phyloP scores from a whole-genome alignment of 2,888 invertebrate genomes.

The Erebia palarica region DNA sequence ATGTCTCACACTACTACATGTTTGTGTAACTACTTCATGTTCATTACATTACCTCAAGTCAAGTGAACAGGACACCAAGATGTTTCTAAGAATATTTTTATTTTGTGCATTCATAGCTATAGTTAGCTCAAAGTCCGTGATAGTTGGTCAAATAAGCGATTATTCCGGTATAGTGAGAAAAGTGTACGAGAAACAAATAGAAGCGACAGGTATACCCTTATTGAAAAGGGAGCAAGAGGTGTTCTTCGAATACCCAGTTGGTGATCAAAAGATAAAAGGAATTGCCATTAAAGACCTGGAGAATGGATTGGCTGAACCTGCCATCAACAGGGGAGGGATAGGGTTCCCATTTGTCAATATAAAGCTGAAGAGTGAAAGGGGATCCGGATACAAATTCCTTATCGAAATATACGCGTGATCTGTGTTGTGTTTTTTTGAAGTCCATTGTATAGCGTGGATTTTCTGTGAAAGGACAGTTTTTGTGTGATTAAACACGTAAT shows the following conservation, averaged over 20 bases:
- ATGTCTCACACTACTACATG: background rate
- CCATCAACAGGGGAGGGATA: conserved; percentile 69
- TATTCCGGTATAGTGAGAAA: conserved; percentile 56
- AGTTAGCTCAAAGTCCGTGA: conserved; percentile 55
- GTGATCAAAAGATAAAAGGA: conserved; percentile 68
- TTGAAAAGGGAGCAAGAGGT: conserved; percentile 62
- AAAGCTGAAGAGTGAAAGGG: conserved; percentile 71
- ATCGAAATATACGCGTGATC: conserved; percentile 70
- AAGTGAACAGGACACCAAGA: conserved; percentile 24
- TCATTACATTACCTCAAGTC: conserved; percentile 29
- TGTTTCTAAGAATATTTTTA: conserved; percentile 37
- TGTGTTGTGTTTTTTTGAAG: background rate
- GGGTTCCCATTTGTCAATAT: conserved; percentile 67
- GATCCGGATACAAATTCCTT: conserved; percentile 63
- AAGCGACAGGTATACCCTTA: conserved; percentile 53
- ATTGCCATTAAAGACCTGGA: conserved; percentile 71
- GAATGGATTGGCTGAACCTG: conserved; percentile 63
- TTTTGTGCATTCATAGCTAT: conserved; percentile 45
- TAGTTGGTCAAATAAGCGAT: conserved; percentile 63
- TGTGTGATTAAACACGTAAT: background rate
- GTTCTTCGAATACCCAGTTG: conserved; percentile 56
- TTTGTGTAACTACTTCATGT: conserved; percentile 11
- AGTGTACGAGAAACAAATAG: conserved; percentile 56
- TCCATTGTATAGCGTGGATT: background rate
- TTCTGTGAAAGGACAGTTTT: background rate